These are phyloP conservation scores for Vultur gryphus DNA, from an alignment of 2,797 vertebrate species.

Conservation along the genomic window DNA sequence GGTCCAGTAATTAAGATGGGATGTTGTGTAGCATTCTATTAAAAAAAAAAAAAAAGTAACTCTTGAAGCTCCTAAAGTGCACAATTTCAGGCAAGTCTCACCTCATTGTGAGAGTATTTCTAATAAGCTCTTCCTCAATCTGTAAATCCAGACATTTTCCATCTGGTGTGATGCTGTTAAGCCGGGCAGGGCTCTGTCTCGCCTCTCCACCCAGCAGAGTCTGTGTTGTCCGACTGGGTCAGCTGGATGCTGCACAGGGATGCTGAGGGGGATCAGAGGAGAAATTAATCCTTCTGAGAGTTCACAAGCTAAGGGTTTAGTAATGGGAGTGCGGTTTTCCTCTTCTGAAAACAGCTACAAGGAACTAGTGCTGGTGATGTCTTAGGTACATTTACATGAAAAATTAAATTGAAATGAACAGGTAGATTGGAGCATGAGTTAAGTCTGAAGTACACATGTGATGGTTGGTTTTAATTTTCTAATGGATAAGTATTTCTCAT, in stretches of 20 bases:
- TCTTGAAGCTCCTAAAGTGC: neutral
- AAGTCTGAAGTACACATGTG: neutral
- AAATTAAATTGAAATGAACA: neutral
- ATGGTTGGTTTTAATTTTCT: neutral
- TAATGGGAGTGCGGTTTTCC: neutral
- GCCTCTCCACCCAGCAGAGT: neutral
- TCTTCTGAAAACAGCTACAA: neutral
- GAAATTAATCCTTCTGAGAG: neutral
- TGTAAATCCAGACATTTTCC: constrained; percentile 1
- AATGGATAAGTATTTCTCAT: neutral
- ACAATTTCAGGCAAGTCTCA: neutral
- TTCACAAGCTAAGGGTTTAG: neutral
- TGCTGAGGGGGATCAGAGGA: neutral
- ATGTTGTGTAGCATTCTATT: neutral
- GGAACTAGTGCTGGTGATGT: neutral
- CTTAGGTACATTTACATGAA: neutral
- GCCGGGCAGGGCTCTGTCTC: neutral
- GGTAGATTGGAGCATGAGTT: neutral
- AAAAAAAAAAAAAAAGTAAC: neutral
- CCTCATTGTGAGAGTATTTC: neutral
- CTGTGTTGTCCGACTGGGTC: neutral
- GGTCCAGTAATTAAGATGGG: neutral
- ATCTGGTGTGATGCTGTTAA: neutral
- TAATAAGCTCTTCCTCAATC: neutral
- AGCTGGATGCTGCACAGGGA: neutral